phyloP scores from a whole-genome alignment of 53 echinoderm and acorn worm species.

The Actinopyga echinites region DNA sequence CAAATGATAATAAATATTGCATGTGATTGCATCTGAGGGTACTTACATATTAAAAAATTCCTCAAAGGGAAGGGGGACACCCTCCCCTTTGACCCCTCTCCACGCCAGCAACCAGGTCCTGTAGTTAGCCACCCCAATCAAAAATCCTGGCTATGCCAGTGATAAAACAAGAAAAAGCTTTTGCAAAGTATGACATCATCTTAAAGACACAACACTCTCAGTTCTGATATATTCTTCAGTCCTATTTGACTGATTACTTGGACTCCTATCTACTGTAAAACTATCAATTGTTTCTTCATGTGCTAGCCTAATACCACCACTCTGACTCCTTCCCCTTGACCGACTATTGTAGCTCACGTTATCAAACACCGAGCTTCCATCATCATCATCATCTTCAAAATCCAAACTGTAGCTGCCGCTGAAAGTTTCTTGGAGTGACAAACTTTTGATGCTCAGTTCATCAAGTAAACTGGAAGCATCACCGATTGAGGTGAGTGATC shows the following conservation, averaged over 20 bases:
- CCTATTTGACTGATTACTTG: background rate
- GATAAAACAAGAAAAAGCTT: too few species aligned
- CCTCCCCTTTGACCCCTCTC: too few species aligned
- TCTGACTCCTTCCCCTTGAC: slow-evolving; percentile 5
- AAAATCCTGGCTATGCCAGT: too few species aligned
- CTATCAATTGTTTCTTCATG: background rate
- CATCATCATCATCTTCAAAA: slow-evolving; percentile 12
- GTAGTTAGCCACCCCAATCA: too few species aligned
- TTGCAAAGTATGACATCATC: background rate
- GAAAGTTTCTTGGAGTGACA: slow-evolving; percentile 5
- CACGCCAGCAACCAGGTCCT: too few species aligned
- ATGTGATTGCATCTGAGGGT: too few species aligned
- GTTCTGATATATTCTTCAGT: slow-evolving; percentile 59
- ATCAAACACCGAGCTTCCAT: slow-evolving; percentile 4
- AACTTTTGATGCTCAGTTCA: slow-evolving; percentile 16
- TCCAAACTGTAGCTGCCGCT: slow-evolving; percentile 28
- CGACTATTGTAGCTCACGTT: background rate
- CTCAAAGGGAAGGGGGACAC: too few species aligned
- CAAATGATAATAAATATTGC: too few species aligned
- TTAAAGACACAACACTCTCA: slow-evolving; percentile 58
- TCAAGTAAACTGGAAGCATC: slow-evolving; percentile 14
- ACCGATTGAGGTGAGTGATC: background rate
- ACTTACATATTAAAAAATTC: too few species aligned
- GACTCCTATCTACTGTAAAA: too few species aligned
- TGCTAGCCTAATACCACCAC: background rate